A percentile compares a stretch with the other conserved stretches of the same genome.
Conservation (phyloP, 2,797 vertebrate species). For the Danio albolineatus region DNA sequence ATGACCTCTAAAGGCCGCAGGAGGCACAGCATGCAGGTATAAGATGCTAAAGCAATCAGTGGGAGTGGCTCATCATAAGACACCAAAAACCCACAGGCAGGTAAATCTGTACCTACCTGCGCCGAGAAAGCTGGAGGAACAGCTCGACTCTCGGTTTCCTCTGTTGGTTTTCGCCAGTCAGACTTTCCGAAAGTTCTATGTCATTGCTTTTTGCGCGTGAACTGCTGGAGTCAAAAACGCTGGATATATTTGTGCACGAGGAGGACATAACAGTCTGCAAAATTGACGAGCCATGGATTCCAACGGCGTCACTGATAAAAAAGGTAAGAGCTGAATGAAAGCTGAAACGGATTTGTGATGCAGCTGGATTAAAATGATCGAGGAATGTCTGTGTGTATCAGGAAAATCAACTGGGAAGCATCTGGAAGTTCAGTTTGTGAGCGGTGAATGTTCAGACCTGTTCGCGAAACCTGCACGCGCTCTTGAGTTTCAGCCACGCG, state of each 20-base stretch:
- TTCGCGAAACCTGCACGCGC: constrained; percentile 26
- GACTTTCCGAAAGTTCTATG: background rate
- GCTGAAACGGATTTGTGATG: background rate
- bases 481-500: constrained; percentile 47
- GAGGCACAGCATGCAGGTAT: constrained; percentile 13
- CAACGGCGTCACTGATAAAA: constrained; percentile 63
- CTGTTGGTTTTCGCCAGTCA: background rate
- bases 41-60: constrained; percentile 27
- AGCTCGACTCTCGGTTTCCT: background rate
- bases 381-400: background rate
- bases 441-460: constrained; percentile 7
- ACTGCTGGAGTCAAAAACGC: background rate
- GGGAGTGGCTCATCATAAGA: constrained; percentile 36
- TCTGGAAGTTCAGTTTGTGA: background rate
- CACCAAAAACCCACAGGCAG: constrained; percentile 6
- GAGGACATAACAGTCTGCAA: constrained; percentile 3
- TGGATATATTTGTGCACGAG: background rate
- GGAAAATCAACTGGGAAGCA: background rate
- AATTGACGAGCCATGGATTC: constrained; percentile 66
- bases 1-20: background rate
- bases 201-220: background rate
- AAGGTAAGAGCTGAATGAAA: constrained; percentile 60
- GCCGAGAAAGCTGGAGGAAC: background rate
- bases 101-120: constrained; percentile 19
- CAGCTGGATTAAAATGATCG: background rate